These are phyloP conservation scores for Cheilosia scutellata DNA, from an alignment of 2,888 invertebrate species.

Conservation along the genomic window DNA sequence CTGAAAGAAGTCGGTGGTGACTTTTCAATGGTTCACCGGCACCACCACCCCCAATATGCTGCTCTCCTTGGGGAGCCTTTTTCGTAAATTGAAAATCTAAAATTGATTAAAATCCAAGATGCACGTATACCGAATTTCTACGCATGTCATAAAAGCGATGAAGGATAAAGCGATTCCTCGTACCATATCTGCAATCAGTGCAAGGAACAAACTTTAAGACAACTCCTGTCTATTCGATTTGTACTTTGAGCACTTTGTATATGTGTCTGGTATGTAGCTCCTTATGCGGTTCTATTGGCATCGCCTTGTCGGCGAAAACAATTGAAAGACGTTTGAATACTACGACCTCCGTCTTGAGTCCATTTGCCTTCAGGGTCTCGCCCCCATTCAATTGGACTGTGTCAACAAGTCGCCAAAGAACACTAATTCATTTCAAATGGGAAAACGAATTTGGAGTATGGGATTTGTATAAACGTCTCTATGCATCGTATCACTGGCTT, in stretches of 20 bases:
- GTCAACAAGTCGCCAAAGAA: conserved; percentile 61
- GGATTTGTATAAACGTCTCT: conserved; percentile 29
- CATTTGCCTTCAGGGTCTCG: conserved; percentile 40
- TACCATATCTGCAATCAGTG: conserved; percentile 9
- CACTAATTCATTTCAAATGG: conserved; percentile 71
- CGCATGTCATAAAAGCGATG: conserved; percentile 43
- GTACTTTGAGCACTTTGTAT: neutral
- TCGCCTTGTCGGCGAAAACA: conserved; percentile 57
- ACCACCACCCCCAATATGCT: neutral
- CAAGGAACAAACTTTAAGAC: conserved; percentile 8
- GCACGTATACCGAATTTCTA: conserved; percentile 26
- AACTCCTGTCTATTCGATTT: conserved; percentile 18
- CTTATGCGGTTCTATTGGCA: conserved; percentile 36
- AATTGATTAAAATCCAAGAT: conserved; percentile 69
- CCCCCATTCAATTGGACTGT: conserved; percentile 53
- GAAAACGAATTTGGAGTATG: conserved; percentile 3
- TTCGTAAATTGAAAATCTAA: conserved; percentile 67
- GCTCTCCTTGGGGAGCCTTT: conserved; percentile 52
- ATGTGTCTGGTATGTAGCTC: neutral
- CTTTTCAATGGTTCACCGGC: neutral
- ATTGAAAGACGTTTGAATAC: conserved; percentile 62
- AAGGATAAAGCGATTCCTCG: conserved; percentile 8
- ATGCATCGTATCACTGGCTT: conserved; percentile 56
- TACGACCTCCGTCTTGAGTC: conserved; percentile 37
- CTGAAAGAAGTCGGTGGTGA: conserved; percentile 14